Evolutionary conservation across 2,797 vertebrate species (phyloP).

Genomic region (Zenarchopterus dispar): DNA sequence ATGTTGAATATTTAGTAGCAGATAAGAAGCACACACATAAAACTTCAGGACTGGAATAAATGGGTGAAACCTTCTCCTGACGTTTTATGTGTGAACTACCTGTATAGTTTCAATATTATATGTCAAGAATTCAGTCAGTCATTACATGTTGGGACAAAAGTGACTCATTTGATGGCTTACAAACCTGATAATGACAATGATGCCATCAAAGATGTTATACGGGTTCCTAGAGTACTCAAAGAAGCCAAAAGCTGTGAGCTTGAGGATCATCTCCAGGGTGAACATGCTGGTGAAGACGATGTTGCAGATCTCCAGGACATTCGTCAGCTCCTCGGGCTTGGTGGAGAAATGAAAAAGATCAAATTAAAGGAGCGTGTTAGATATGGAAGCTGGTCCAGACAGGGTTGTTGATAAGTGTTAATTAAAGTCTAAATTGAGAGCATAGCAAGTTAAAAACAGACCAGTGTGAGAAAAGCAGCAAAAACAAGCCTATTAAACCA

Average conservation of each 20-base stretch:
- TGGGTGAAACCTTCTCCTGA: too few species aligned
- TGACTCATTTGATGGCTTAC: neutral
- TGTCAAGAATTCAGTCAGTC: neutral
- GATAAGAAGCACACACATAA: too few species aligned
- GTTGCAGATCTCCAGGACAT: conserved; percentile 96
- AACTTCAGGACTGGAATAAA: too few species aligned
- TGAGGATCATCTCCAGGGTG: conserved; percentile 96
- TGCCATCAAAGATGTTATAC: conserved; percentile 96
- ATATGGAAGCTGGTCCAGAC: neutral
- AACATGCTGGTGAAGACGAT: conserved; percentile 99
- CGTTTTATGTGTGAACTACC: too few species aligned
- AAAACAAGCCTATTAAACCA: conserved; percentile 32
- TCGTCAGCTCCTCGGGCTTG: conserved; percentile 94
- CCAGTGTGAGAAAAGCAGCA: conserved; percentile 16
- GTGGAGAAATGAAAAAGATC: neutral
- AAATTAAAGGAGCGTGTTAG: neutral
- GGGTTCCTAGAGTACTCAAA: conserved; percentile 95
- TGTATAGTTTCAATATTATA: neutral
- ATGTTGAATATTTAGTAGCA: too few species aligned
- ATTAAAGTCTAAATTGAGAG: neutral
- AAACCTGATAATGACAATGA: conserved; percentile 97
- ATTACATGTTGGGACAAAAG: neutral
- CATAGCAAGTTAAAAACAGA: conserved; percentile 14
- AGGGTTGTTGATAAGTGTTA: neutral
- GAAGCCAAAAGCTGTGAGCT: conserved; percentile 93